These are phyloP conservation scores for Psilopsiagon aurifrons DNA, from an alignment of 2,113 vertebrate species.

Conservation along the genomic window DNA sequence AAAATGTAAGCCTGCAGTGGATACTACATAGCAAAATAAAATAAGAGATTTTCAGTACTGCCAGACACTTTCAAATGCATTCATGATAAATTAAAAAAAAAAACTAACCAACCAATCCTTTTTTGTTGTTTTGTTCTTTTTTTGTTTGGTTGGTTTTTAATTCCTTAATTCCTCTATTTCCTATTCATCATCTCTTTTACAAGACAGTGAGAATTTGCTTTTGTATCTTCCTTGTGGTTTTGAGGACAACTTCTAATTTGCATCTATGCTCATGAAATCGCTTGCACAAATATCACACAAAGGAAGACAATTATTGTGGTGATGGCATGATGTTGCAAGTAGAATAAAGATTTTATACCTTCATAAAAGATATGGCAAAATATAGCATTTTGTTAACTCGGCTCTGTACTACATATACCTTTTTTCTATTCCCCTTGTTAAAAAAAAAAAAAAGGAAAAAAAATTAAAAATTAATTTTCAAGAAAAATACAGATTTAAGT, in stretches of 20 bases:
- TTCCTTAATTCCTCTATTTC: background rate
- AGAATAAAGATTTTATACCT: background rate
- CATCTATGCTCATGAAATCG: background rate
- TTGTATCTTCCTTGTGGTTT: background rate
- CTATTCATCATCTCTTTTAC: background rate
- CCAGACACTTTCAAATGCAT: background rate
- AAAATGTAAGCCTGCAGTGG: background rate
- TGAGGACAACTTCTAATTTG: background rate
- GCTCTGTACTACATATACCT: background rate
- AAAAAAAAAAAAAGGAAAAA: background rate
- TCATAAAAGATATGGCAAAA: background rate
- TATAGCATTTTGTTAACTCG: rapidly evolving
- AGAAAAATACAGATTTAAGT: background rate
- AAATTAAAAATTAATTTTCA: background rate
- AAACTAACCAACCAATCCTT: background rate
- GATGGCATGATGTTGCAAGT: background rate
- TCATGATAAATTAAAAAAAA: background rate
- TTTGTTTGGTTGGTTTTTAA: background rate
- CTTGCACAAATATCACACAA: background rate
- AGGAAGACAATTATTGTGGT: background rate
- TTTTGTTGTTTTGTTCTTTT: background rate
- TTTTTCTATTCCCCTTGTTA: background rate
- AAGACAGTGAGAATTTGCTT: background rate
- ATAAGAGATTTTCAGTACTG: background rate
- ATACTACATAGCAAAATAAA: background rate